Base-by-base conservation (phyloP, 64 coral and sea anemone genomes). In the Pocillopora verrucosa region DNA sequence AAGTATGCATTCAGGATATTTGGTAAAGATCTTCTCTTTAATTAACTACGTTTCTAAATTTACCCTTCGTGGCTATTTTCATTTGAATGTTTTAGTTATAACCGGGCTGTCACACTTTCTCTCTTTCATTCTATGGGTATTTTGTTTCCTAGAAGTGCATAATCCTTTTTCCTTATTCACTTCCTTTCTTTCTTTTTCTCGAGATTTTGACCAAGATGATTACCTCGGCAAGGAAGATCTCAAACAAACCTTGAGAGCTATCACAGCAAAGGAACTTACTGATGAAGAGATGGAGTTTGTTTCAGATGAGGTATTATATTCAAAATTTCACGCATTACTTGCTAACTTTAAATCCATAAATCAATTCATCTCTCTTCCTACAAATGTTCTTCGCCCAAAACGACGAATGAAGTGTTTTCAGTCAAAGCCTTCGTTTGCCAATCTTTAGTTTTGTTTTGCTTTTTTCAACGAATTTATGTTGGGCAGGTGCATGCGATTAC, bases 1-100 rank as follows among this genome's bases (percentile, higher is more conserved):
- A 94, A 94, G 67, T 94, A 94, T 56, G 88, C 92, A 62, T 94
- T 94, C 88, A 94, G 80, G 82, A 90, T 94, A 90, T 94, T 77
- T 64, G 92, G 92, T 94, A 80, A 73, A 88, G 63, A 15, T 74
- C 19, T 26, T 57, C 19, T 70, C 16, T 84, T 2, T 84, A 20
- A 9, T 65, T 51, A 51, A 51, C 7, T 4, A 51, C 41, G 7
- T 4, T 51, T 51, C 41, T 51, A 51, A 51, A 51, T 51, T 51
- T 51, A 51, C 41, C 41, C 41, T 51, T 51, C 41, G 7, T 51
- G 7, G 3, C 41, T 51, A 51, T 51, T 51, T 30, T 51, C 41
- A 51, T 7, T 51, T 3, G 7, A 51, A 51, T 51, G 3, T 51
- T 7, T 51, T 7, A 51, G 41, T 51, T 51, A 51, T 51, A 51